Evolutionary conservation across 2,797 vertebrate genomes (phyloP).

Genomic region (Emys orbicularis): DNA sequence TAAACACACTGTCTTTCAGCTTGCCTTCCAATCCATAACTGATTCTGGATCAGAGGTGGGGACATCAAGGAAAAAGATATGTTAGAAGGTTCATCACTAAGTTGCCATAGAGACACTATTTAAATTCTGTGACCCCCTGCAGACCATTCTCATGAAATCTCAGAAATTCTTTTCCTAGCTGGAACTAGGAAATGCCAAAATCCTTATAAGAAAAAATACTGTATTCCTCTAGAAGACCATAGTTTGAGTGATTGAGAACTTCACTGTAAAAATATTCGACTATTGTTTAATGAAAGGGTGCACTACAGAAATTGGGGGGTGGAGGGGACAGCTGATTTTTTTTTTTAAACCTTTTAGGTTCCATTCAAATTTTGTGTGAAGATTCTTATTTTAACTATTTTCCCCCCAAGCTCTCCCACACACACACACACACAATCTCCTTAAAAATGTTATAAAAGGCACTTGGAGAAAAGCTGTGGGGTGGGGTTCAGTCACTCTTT

Average conservation of each 20-base stretch:
- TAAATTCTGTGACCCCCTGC: neutral
- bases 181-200: neutral
- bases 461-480: neutral
- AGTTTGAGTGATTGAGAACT: neutral
- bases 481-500: neutral
- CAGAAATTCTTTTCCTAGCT: neutral
- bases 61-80: neutral
- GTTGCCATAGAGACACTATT: neutral
- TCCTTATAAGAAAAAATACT: neutral
- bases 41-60: fast-evolving
- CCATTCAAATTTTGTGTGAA: slow-evolving; percentile 17
- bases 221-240: neutral
- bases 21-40: fast-evolving
- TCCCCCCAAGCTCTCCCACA: neutral
- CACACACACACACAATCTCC: neutral
- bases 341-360: neutral
- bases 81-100: fast-evolving
- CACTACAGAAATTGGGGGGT: neutral
- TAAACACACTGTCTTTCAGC: neutral
- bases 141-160: neutral
- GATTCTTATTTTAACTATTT: neutral
- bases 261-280: neutral
- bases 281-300: neutral
- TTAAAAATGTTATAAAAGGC: neutral
- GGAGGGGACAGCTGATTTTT: neutral